phyloP scores from a whole-genome alignment of 30 jellyfish, hydroid and myxozoan species.

The Turritopsis dohrnii region DNA sequence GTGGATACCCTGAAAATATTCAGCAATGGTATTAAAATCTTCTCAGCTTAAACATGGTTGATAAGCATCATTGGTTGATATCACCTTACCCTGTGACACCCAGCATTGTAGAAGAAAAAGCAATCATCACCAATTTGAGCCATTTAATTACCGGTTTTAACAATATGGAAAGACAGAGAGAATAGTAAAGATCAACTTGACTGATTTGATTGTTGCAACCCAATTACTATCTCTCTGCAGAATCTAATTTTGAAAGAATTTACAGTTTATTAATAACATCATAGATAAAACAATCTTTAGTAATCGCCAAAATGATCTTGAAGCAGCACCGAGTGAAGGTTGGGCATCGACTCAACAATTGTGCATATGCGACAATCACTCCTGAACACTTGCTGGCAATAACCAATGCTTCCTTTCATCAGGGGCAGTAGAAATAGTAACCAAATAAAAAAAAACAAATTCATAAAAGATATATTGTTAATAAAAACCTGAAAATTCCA shows the following conservation, averaged over 20 bases:
- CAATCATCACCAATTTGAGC: conserved; percentile 92
- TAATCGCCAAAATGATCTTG: background rate
- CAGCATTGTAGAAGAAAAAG: conserved; percentile 61
- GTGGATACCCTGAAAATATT: conserved; percentile 62
- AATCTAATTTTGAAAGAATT: background rate
- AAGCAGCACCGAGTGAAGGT: background rate
- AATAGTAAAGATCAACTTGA: background rate
- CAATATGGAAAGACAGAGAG: background rate
- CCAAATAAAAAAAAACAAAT: background rate
- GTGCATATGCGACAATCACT: background rate
- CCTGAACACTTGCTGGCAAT: background rate
- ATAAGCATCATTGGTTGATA: background rate
- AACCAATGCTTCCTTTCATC: background rate
- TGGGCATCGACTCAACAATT: background rate
- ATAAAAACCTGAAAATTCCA: background rate
- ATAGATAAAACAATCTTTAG: background rate
- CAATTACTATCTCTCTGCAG: background rate
- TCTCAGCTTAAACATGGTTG: no score
- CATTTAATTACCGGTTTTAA: conserved; percentile 25
- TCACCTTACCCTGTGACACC: conserved; percentile 67
- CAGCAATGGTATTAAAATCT: no score
- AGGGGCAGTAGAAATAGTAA: background rate
- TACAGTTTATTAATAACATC: background rate
- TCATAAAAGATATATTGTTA: background rate
- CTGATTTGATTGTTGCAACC: background rate